Percentiles rank a stretch among this genome's conserved stretches.
These are phyloP conservation scores for Enteromius radiatus DNA, from an alignment of 2,797 vertebrate genomes.

Conservation along the genomic window DNA sequence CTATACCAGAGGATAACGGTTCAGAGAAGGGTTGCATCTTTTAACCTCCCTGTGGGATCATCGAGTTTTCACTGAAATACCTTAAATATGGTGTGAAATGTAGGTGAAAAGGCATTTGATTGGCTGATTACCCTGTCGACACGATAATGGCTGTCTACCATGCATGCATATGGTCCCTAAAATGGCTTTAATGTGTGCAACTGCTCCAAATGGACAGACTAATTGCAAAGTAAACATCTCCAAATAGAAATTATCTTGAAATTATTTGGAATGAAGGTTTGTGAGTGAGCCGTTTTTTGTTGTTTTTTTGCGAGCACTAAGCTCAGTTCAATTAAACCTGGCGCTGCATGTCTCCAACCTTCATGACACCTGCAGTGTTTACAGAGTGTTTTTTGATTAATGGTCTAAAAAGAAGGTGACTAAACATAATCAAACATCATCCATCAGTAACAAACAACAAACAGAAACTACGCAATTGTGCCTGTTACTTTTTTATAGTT, in stretches of 20 bases:
- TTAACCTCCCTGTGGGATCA: not conserved
- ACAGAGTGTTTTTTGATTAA: not conserved
- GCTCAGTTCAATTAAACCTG: constrained; percentile 15
- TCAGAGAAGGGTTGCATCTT: not conserved
- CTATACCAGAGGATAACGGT: not conserved
- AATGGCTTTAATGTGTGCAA: not conserved
- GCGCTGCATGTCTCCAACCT: not conserved
- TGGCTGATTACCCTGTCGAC: not conserved
- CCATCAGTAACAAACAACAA: not conserved
- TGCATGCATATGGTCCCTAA: not conserved
- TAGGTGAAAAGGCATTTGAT: not conserved
- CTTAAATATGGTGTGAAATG: not conserved
- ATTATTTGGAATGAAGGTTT: not conserved
- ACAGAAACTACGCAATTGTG: not conserved
- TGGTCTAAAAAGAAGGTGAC: not conserved
- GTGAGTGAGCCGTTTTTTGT: not conserved
- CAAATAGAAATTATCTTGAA: constrained; percentile 12
- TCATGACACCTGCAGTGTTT: constrained; percentile 13
- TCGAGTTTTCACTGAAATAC: not conserved
- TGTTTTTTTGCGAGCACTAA: not conserved
- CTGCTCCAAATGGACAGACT: not conserved
- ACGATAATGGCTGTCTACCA: not conserved
- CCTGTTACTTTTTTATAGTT: not conserved
- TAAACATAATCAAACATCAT: not conserved
- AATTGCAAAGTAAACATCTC: not conserved